Base-by-base conservation (phyloP, 2,888 invertebrate genomes). In the Notocelia uddmanniana region DNA sequence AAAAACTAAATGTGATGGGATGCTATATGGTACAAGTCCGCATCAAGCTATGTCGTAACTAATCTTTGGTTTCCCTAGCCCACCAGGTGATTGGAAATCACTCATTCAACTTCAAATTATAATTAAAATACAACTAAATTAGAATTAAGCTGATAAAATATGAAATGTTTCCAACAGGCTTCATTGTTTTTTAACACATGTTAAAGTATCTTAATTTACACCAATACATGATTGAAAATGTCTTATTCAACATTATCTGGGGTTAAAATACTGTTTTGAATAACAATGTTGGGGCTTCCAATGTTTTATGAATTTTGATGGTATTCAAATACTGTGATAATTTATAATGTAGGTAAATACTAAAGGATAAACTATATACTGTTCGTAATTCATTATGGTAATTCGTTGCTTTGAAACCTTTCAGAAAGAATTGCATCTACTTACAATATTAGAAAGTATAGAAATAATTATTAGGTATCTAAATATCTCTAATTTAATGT, bases 11-110 rank as follows among this genome's bases (percentile, higher is more conserved):
- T 71, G 79, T 79, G 89, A 87, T 84, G 91, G 89, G 90, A 84
- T 76, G 77, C 83, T 89, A 92, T 93, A 90, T 92, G 74, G 77
- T 92, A 93, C 93, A 93, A 77, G 78, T 85, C 89, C 92, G 72
- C 90, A 86, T 86, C 91, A 77, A 77, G 73, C 74, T 74, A 76
- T 76, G 74, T 79, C 85, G 74, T 91, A 90, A 86, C 79, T 90
- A 89, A 88, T 93, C 91, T 93, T 93, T 93, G 93, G 93, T 93
- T 92, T 88, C 81, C 88, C 93, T 93, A 93, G 93, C 93, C 93
- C 91, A 92, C 92, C 92, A 60, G 84, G 84, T 86, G 82, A 79
- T 85, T 86, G 80, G 85, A 84, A 84, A 81, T 86, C 82, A 77
- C 87, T 83, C 86, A 48, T 37, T 37, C 34, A 54, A 64, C 69